These are phyloP conservation scores for Echinarachnius parma DNA, from an alignment of 53 echinoderm and acorn worm genomes.

Conservation along the genomic window DNA sequence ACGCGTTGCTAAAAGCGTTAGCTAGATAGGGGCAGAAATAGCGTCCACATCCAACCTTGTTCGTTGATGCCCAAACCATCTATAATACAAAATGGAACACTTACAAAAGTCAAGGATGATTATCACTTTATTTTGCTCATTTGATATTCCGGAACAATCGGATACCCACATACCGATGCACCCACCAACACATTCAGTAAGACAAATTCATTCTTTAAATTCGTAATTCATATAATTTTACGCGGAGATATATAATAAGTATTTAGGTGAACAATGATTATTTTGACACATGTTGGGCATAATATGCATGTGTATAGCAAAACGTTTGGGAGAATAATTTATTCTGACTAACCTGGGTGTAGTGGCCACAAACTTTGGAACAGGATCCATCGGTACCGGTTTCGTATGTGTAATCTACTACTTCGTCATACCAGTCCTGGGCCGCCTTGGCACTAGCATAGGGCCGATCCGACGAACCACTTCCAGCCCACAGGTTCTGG, in stretches of 20 bases:
- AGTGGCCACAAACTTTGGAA: conserved; percentile 66
- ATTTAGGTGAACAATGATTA: no score
- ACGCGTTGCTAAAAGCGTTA: conserved; percentile 45
- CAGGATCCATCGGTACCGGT: conserved; percentile 15
- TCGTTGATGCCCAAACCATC: conserved; percentile 78
- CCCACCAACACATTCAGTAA: no score
- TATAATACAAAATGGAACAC: conserved; percentile 17
- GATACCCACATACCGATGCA: no score
- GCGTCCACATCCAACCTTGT: conserved; percentile 76
- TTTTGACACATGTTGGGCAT: no score
- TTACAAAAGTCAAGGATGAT: neutral
- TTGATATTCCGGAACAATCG: no score
- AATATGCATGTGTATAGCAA: no score
- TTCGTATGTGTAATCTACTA: conserved; percentile 50
- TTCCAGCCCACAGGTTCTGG: conserved; percentile 70
- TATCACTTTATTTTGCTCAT: no score
- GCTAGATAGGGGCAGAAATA: conserved; percentile 49
- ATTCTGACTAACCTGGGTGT: conserved; percentile 83
- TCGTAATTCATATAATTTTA: no score
- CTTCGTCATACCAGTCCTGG: conserved; percentile 75
- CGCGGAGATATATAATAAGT: no score
- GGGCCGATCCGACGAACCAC: conserved; percentile 42
- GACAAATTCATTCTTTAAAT: no score
- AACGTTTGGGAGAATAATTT: no score
- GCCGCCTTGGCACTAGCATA: conserved; percentile 34